Conservation (phyloP, 2,113 vertebrate genomes). For the Propithecus coquereli region DNA sequence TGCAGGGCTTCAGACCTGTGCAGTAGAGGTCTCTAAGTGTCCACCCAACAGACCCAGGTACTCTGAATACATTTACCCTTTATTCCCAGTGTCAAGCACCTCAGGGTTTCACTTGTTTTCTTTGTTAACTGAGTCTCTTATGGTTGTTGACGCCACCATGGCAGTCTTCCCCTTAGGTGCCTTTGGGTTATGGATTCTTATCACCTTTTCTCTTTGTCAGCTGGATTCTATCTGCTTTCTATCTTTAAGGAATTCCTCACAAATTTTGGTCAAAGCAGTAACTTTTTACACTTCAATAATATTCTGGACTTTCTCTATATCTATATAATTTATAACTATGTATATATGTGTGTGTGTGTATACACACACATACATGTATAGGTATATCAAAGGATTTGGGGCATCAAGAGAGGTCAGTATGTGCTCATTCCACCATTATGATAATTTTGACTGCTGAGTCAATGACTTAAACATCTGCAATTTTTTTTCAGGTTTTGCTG, state of each 20-base stretch:
- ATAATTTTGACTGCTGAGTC: not conserved
- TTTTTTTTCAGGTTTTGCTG: not conserved
- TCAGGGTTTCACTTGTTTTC: not conserved
- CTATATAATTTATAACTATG: not conserved
- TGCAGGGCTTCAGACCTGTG: not conserved
- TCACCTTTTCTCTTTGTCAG: not conserved
- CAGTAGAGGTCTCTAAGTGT: rapidly evolving
- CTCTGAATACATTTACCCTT: not conserved
- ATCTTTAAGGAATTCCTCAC: not conserved
- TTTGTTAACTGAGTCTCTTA: not conserved
- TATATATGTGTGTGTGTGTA: not conserved
- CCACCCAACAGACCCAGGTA: not conserved
- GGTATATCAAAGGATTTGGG: not conserved
- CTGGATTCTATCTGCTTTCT: not conserved
- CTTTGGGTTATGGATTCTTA: not conserved
- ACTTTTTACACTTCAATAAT: not conserved
- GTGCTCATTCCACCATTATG: not conserved
- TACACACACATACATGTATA: too few species aligned
- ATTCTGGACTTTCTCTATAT: not conserved
- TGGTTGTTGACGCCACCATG: not conserved
- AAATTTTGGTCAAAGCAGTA: not conserved
- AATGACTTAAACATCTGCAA: not conserved
- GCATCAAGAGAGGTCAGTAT: not conserved
- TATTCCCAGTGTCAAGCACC: not conserved
- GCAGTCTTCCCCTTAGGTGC: not conserved